Conservation (phyloP, 2,113 vertebrate species). For the Deroptyus accipitrinus region DNA sequence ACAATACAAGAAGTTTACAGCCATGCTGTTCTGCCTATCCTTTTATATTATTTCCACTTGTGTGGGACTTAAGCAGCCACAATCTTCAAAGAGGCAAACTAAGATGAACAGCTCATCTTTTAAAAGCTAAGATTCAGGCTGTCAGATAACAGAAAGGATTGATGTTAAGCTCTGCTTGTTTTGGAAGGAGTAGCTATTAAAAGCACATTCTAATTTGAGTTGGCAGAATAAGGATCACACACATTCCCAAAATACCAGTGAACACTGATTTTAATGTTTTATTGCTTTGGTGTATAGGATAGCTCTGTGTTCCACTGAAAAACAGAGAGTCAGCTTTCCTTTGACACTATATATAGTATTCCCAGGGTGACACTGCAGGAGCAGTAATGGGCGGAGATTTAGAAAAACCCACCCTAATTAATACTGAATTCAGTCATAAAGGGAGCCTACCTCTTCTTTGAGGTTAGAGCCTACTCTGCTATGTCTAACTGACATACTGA, state of each 20-base stretch:
- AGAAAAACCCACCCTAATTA: background rate
- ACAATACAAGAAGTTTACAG: background rate
- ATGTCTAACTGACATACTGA: background rate
- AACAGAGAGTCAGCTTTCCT: constrained; percentile 29
- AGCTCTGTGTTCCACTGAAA: constrained; percentile 1
- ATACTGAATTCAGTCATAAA: background rate
- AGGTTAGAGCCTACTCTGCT: background rate
- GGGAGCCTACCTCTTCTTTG: background rate
- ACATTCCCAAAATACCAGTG: constrained; percentile 31
- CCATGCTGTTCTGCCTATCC: background rate
- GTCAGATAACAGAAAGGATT: constrained; percentile 25
- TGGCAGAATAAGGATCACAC: constrained; percentile 41
- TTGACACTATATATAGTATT: background rate
- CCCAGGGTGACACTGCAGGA: background rate
- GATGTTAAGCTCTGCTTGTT: constrained; percentile 16
- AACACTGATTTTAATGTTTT: constrained; percentile 34
- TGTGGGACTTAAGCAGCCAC: background rate
- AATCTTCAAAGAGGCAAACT: background rate
- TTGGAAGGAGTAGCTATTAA: constrained; percentile 44
- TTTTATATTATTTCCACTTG: background rate
- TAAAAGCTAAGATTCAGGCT: constrained; percentile 8
- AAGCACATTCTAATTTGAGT: constrained; percentile 33
- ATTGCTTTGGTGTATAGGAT: background rate
- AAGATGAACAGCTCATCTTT: constrained; percentile 7
- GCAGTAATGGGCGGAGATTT: background rate